Evolutionary conservation across 2,888 invertebrate species (phyloP).

Genomic region (Drosophila birchii): DNA sequence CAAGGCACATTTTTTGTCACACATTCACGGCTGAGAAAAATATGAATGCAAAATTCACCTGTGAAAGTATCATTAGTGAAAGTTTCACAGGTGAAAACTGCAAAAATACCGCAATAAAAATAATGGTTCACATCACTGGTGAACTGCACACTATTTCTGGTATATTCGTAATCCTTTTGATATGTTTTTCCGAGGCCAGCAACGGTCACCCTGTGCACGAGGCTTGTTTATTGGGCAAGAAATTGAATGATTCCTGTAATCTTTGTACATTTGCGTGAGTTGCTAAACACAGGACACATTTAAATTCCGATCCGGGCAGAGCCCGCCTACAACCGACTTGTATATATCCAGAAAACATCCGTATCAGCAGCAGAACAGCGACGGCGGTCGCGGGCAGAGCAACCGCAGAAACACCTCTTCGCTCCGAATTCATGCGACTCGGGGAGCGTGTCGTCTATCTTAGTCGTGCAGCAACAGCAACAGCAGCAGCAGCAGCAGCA

Average conservation of each 20-base stretch:
- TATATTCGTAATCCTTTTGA: conserved; percentile 9
- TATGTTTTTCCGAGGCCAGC: not conserved
- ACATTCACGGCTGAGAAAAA: no score
- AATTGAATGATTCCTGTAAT: conserved; percentile 57
- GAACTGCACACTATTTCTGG: not conserved
- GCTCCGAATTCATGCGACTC: conserved; percentile 30
- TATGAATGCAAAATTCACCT: not conserved
- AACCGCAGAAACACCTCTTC: conserved; percentile 55
- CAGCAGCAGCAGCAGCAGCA: conserved; percentile 31
- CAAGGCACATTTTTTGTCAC: no score
- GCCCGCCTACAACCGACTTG: conserved; percentile 13
- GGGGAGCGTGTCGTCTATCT: conserved; percentile 63
- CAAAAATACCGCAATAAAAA: not conserved
- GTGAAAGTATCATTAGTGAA: not conserved
- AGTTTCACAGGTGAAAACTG: not conserved
- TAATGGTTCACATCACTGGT: not conserved
- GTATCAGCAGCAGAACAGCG: conserved; percentile 48
- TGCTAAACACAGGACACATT: conserved; percentile 55
- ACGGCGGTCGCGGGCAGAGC: conserved; percentile 52
- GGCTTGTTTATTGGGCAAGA: conserved; percentile 52
- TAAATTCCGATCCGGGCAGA: conserved; percentile 26
- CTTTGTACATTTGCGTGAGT: conserved; percentile 65
- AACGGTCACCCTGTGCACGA: conserved; percentile 29
- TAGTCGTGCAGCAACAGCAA: conserved; percentile 66
- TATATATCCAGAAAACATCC: conserved; percentile 43